phyloP scores from a whole-genome alignment of 92 coral and sea anemone genomes.

The Palythoa grandis region DNA sequence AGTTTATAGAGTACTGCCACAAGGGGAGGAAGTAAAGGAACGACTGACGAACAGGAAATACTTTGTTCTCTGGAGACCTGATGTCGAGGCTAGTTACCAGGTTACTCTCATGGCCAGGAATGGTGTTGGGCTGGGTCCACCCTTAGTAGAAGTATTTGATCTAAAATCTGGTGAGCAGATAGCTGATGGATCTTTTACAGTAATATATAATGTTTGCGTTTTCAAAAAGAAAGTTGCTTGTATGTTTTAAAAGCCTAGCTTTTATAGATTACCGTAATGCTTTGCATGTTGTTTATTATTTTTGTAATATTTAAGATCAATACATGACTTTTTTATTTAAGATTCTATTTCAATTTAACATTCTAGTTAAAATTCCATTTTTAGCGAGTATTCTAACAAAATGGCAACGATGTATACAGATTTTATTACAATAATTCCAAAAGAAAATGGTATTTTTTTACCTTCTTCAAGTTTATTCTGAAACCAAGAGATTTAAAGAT shows the following conservation, averaged over 20 bases:
- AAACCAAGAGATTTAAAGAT: too few relatives aligned
- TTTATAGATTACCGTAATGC: background rate
- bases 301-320: background rate
- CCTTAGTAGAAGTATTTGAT: slow-evolving; percentile 83
- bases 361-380: too few relatives aligned
- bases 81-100: slow-evolving; percentile 73
- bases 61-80: slow-evolving; percentile 63
- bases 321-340: too few relatives aligned
- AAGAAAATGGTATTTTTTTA: too few relatives aligned
- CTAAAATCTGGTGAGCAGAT: slow-evolving; percentile 71
- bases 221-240: background rate
- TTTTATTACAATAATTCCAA: too few relatives aligned
- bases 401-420: too few relatives aligned
- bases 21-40: slow-evolving; percentile 18
- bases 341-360: too few relatives aligned
- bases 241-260: background rate
- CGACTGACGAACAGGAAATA: slow-evolving; percentile 50
- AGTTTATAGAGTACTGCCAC: slow-evolving; percentile 56
- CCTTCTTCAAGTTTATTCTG: background rate
- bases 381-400: too few relatives aligned
- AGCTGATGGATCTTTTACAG: too few relatives aligned
- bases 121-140: slow-evolving; percentile 88
- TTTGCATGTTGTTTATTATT: background rate
- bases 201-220: background rate
- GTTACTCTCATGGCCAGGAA: slow-evolving; percentile 85